phyloP scores from a whole-genome alignment of 1,140 invertebrate species.

The Lamellibrachia luymesi region DNA sequence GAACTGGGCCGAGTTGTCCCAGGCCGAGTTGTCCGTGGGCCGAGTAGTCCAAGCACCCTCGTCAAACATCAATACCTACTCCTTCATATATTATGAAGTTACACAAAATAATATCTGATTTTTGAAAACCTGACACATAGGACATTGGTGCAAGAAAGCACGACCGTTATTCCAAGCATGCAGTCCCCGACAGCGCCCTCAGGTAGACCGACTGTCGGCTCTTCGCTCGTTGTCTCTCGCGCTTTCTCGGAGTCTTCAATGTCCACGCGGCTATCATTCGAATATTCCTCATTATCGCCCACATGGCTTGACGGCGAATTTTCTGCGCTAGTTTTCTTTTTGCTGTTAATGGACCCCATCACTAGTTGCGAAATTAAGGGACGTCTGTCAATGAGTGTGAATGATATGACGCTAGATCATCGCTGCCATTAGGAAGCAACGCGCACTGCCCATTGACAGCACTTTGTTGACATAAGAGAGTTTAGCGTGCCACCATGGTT shows the following conservation, averaged over 20 bases:
- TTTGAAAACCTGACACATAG: no score
- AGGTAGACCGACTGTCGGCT: background rate
- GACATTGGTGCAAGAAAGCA: background rate
- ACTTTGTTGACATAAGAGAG: background rate
- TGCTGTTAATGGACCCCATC: background rate
- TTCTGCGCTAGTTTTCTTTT: background rate
- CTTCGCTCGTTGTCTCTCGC: background rate
- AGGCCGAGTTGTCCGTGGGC: no score
- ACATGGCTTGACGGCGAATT: background rate
- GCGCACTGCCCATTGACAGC: background rate
- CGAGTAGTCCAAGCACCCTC: no score
- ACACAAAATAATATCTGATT: no score
- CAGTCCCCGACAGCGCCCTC: background rate
- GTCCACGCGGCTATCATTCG: background rate
- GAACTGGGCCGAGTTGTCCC: no score
- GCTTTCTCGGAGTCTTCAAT: background rate
- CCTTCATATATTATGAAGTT: no score
- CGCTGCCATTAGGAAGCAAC: background rate
- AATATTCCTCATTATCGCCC: background rate
- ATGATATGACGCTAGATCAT: background rate
- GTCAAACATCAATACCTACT: no score
- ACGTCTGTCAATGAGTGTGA: background rate
- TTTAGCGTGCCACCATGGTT: background rate
- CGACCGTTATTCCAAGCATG: background rate
- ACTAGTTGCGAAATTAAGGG: background rate